Conservation (phyloP, 23 tunicate genomes). For the Botrylloides violaceus region DNA sequence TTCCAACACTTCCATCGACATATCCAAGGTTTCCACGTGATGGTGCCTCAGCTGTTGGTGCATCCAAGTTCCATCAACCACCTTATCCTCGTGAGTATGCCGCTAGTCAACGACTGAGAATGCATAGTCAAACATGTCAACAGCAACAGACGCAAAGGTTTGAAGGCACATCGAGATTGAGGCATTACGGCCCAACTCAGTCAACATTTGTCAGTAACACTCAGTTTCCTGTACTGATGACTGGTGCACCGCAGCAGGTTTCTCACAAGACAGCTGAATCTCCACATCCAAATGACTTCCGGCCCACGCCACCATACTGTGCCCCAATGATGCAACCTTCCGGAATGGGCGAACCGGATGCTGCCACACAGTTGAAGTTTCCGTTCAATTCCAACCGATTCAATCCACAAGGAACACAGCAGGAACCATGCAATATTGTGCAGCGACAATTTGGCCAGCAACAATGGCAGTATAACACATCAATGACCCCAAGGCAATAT, state of each 20-base stretch:
- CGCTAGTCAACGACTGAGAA: not conserved
- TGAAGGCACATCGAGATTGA: not conserved
- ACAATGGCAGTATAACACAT: not conserved
- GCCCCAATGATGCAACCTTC: not conserved
- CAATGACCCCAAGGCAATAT: not conserved
- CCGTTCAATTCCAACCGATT: not conserved
- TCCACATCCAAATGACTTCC: not conserved
- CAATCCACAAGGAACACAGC: not conserved
- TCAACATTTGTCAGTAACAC: too few relatives aligned
- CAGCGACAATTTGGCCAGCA: not conserved
- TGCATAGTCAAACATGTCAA: not conserved
- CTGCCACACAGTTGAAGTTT: not conserved
- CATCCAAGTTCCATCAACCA: not conserved
- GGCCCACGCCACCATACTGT: not conserved
- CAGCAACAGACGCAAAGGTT: not conserved
- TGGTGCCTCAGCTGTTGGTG: not conserved
- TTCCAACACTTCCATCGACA: not conserved
- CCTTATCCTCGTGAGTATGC: not conserved
- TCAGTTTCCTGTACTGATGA: too few relatives aligned
- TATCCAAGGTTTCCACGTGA: not conserved
- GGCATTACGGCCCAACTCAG: not conserved
- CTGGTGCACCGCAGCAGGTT: not conserved
- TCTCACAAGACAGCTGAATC: not conserved
- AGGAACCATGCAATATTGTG: not conserved
- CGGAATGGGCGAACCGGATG: not conserved